These are phyloP conservation scores for Malaclemys terrapin DNA, from an alignment of 2,113 vertebrate genomes.

Conservation along the genomic window DNA sequence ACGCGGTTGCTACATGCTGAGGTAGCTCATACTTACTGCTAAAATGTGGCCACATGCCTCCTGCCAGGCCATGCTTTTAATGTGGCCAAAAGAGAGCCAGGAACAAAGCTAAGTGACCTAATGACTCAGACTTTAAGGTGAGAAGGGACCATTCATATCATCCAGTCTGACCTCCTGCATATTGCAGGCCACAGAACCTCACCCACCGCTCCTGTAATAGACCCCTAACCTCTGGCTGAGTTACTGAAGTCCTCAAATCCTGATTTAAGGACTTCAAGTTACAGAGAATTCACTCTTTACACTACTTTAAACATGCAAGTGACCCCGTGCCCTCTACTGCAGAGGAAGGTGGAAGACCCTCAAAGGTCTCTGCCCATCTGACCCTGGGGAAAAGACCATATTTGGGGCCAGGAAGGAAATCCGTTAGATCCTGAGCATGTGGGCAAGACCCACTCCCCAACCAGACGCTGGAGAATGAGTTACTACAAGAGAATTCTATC, in stretches of 20 bases:
- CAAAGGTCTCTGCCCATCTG: background rate
- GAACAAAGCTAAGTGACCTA: background rate
- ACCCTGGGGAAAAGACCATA: too few relatives aligned
- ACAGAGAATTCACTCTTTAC: background rate
- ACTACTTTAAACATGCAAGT: background rate
- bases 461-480: background rate
- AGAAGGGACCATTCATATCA: background rate
- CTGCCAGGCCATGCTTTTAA: too few relatives aligned
- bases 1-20: background rate
- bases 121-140: background rate
- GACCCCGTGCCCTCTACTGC: background rate
- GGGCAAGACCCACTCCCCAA: too few relatives aligned
- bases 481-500: too few relatives aligned
- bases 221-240: background rate
- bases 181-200: background rate
- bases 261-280: background rate
- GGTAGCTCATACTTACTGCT: background rate
- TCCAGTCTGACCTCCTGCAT: too few relatives aligned
- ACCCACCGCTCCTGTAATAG: background rate
- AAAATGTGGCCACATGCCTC: background rate
- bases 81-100: background rate
- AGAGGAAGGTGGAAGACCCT: background rate
- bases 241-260: background rate
- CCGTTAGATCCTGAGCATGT: too few relatives aligned
- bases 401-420: too few relatives aligned